Base-by-base conservation (phyloP, 2,797 vertebrate genomes). In the Percopsis omiscomaycus region DNA sequence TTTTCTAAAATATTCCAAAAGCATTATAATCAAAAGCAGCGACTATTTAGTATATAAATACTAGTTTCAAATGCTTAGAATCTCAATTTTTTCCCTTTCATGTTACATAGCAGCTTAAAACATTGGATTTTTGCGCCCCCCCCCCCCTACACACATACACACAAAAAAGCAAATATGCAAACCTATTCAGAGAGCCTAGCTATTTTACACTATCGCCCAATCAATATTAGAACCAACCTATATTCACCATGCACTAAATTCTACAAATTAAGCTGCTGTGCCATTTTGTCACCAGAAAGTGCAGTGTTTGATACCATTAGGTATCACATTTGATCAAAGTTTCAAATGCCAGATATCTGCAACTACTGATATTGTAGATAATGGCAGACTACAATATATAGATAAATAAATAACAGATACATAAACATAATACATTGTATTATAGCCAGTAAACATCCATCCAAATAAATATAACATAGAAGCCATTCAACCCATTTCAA, bases 221-320 rank as follows among this genome's bases (percentile, higher is more conserved):
- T 80, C 63, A 79, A 59, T 68, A 52, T 63, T 30, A 54, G 50
- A 58, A 45, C 11, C 57, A 62, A 81, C 82, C 69, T 74, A 81
- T 84, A 78, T 71, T 69, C 2, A 80, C 65, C 85, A 88, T 88
- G 87, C 87, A 81, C 78, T 73, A 82, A 59, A 78, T 82, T 74
- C 83, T 73, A 77, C 55, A 73, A 69, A 77, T 61, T 71, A 79
- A 80, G 78, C 81, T 79, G 82, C 79, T 78, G 80, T 75, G 16
- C 70, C 56, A 55, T 72, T 55, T 49, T 53, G 60, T 77, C 73
- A 73, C 70, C 56, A 79, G 77, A 86, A 88, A 81, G 81, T 89
- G 86, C 83, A 84, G 64, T 47, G 44, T 45, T 56, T 71, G 53
- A 75, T 75, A 53, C 69, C 45, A 54, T 71, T 61, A 69, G 66